phyloP scores from a whole-genome alignment of 2,797 vertebrate species.

The Arremon brunneinucha region DNA sequence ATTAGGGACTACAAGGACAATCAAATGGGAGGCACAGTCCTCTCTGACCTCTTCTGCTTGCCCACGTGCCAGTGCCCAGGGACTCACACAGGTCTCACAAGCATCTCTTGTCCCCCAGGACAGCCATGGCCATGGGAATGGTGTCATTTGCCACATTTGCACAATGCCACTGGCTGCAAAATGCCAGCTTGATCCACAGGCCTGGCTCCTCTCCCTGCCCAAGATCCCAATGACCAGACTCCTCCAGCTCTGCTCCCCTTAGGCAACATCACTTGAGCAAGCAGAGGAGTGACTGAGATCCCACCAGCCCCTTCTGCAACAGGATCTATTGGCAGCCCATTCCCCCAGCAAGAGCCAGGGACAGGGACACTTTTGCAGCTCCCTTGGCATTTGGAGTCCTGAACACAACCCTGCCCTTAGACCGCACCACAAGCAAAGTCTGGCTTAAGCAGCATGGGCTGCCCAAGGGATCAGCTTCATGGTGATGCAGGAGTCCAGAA shows the following conservation, averaged over 20 bases:
- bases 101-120: fast-evolving
- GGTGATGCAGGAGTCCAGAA: not conserved
- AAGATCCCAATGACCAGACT: not conserved
- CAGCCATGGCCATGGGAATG: fast-evolving
- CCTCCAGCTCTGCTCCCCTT: fast-evolving
- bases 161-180: not conserved
- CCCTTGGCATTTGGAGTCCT: not conserved
- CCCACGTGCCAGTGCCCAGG: not conserved
- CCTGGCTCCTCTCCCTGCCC: not conserved
- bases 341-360: not conserved
- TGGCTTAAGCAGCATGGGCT: not conserved
- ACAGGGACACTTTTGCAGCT: not conserved
- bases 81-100: not conserved
- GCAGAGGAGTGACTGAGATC: not conserved
- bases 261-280: not conserved
- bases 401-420: not conserved
- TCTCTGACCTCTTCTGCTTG: not conserved
- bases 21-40: not conserved
- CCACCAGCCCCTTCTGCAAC: not conserved
- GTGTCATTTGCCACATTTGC: not conserved
- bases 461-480: not conserved
- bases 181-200: not conserved
- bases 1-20: not conserved
- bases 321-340: not conserved
- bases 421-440: not conserved